phyloP scores from a whole-genome alignment of 2,888 invertebrate genomes.

The Habrosyne pyritoides region DNA sequence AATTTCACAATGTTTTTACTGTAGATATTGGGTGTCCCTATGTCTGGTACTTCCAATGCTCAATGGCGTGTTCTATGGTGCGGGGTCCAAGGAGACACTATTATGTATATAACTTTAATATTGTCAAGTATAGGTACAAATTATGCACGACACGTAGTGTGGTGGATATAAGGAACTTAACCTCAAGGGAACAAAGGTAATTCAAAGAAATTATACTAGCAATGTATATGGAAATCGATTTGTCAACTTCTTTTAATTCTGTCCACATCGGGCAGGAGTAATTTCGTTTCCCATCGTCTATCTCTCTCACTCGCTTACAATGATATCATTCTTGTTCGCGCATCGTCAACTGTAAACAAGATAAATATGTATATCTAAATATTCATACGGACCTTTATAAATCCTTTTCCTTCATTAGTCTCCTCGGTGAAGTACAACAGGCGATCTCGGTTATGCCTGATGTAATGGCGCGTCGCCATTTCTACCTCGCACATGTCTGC shows the following conservation, averaged over 20 bases:
- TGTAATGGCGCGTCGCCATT: conserved; percentile 59
- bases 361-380: background rate
- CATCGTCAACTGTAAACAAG: background rate
- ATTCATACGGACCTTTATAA: conserved; percentile 86
- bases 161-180: too few species aligned
- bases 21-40: too few species aligned
- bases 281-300: background rate
- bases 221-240: too few species aligned
- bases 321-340: background rate
- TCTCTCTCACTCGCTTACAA: background rate
- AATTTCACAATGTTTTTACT: too few species aligned
- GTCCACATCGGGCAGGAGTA: too few species aligned
- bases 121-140: background rate
- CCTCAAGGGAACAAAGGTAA: background rate
- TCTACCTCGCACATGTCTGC: conserved; percentile 25
- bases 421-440: conserved; percentile 93
- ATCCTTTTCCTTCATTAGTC: conserved; percentile 94
- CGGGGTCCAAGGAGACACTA: too few species aligned
- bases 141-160: too few species aligned
- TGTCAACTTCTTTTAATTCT: too few species aligned
- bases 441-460: conserved; percentile 88
- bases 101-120: background rate
- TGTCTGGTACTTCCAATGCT: too few species aligned
- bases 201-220: too few species aligned
- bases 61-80: too few species aligned